A percentile compares a stretch with the other conserved stretches of the same genome.
These are phyloP conservation scores for Unio pictorum DNA, from an alignment of 2,888 invertebrate species.

Conservation along the genomic window DNA sequence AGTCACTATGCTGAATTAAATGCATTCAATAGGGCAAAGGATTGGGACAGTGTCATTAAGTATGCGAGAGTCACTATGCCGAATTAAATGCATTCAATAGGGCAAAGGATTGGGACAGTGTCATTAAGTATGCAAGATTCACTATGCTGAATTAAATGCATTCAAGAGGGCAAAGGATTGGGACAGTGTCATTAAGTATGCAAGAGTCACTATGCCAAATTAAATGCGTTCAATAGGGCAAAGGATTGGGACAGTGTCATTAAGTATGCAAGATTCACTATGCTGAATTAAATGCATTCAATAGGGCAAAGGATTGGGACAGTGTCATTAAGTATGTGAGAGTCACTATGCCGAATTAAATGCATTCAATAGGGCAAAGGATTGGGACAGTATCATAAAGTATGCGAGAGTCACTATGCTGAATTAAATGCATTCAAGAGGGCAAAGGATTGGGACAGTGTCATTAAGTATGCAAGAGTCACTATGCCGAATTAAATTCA, in stretches of 20 bases:
- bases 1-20: not conserved
- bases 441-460: too few species aligned
- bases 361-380: slow-evolving; percentile 89
- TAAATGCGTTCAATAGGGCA: slow-evolving; percentile 89
- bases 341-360: slow-evolving; percentile 76
- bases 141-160: slow-evolving; percentile 72
- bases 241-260: slow-evolving; percentile 94
- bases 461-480: too few species aligned
- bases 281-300: too few species aligned
- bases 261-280: slow-evolving; percentile 83
- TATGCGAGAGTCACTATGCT: slow-evolving; percentile 21
- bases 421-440: too few species aligned
- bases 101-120: too few species aligned
- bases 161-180: slow-evolving; percentile 91
- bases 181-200: slow-evolving; percentile 85
- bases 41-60: too few species aligned
- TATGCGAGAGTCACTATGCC: too few species aligned
- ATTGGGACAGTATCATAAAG: slow-evolving; percentile 91
- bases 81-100: too few species aligned
- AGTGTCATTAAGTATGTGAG: slow-evolving; percentile 80
- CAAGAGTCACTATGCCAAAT: slow-evolving; percentile 74
- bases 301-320: slow-evolving; percentile 91
- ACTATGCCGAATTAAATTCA: too few species aligned
- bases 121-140: slow-evolving; percentile 81
- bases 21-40: too few species aligned